Percentiles rank a stretch among this genome's conserved stretches.
Evolutionary conservation across 2,113 vertebrate genomes (phyloP).

Genomic region (Antennarius striatus): DNA sequence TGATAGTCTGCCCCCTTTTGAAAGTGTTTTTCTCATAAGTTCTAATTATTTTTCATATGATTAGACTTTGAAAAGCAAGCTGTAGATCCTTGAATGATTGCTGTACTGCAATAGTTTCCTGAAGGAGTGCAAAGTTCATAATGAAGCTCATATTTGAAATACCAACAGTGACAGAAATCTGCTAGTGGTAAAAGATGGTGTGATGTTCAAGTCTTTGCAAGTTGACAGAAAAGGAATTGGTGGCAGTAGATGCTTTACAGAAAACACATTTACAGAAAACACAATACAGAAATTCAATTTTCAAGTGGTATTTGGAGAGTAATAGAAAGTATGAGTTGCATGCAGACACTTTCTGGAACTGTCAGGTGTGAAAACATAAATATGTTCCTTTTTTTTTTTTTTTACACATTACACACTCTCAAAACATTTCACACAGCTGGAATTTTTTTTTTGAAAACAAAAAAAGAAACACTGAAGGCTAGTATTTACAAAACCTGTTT

Average conservation of each 20-base stretch:
- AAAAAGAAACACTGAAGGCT: not conserved
- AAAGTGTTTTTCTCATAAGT: not conserved
- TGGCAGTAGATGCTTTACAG: not conserved
- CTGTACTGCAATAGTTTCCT: no score
- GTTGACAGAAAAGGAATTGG: not conserved
- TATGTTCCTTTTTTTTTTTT: not conserved
- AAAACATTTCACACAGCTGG: conserved; percentile 83
- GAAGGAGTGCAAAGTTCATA: not conserved
- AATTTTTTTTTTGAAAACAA: conserved; percentile 55
- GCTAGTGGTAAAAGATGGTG: not conserved
- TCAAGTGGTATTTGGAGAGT: not conserved
- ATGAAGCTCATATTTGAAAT: not conserved
- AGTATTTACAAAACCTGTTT: conserved; percentile 30
- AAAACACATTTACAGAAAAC: not conserved
- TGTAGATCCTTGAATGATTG: not conserved
- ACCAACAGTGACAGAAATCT: not conserved
- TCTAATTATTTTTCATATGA: not conserved
- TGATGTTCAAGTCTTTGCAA: not conserved
- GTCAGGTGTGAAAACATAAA: not conserved
- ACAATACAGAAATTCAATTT: not conserved
- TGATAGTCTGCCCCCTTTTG: not conserved
- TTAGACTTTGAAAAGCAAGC: not conserved
- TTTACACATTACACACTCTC: not conserved
- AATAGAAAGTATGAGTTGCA: not conserved
- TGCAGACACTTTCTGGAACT: no score